Conservation (phyloP, 2,113 vertebrate species). For the Periophthalmodon schlosseri region DNA sequence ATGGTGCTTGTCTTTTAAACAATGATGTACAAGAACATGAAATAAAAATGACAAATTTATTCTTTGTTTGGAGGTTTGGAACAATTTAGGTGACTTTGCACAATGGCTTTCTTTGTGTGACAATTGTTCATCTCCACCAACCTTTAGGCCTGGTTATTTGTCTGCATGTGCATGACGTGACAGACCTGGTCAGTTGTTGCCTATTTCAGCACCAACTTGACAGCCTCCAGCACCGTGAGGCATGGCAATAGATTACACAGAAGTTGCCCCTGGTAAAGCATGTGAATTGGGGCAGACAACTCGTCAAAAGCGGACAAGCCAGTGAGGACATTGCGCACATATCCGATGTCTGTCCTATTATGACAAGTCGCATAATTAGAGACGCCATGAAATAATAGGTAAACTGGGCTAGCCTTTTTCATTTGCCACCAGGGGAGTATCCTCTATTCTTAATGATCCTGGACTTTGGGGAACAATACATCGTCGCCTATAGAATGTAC, state of each 20-base stretch:
- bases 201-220: not conserved
- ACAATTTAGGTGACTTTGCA: not conserved
- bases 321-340: not conserved
- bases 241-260: not conserved
- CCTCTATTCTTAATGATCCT: not conserved
- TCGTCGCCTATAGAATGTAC: not conserved
- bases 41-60: not conserved
- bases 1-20: constrained; percentile 3
- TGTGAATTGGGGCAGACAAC: not conserved
- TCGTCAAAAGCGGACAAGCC: not conserved
- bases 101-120: not conserved
- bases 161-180: not conserved
- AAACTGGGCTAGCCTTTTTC: not conserved
- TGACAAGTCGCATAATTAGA: not conserved
- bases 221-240: not conserved
- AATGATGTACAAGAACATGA: constrained; percentile 6
- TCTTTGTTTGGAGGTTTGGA: not conserved
- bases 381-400: not conserved
- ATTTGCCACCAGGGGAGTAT: not conserved
- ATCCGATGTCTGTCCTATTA: not conserved
- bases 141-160: not conserved
- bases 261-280: not conserved
- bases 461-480: not conserved
- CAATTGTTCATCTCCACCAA: not conserved
- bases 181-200: not conserved